Percentiles rank a stretch among this genome's conserved stretches.
These are phyloP conservation scores for Xiphophorus maculatus DNA, from an alignment of 2,113 vertebrate species.

Conservation along the genomic window DNA sequence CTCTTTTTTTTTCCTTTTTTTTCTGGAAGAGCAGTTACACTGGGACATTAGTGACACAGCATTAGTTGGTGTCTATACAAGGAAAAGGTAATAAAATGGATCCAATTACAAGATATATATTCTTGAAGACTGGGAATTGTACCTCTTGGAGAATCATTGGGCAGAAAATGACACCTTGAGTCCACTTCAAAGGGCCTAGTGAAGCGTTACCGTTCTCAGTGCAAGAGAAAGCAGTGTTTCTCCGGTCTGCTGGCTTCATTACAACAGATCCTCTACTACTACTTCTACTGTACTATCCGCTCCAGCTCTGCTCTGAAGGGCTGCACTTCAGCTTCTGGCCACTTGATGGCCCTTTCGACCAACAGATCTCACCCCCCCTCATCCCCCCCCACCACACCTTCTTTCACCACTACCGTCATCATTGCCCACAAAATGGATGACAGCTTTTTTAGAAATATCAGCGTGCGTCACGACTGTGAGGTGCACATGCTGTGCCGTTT, in stretches of 20 bases:
- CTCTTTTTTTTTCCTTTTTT: conserved; percentile 34
- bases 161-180: conserved; percentile 35
- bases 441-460: conserved; percentile 80
- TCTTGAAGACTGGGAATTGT: neutral
- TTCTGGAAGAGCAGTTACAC: neutral
- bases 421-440: conserved; percentile 84
- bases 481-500: conserved; percentile 78
- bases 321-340: conserved; percentile 64
- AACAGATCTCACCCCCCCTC: conserved; percentile 46
- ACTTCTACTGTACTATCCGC: neutral
- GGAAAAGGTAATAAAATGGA: conserved; percentile 19
- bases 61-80: conserved; percentile 29
- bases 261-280: conserved; percentile 10
- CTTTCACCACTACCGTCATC: conserved; percentile 69
- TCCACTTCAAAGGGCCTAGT: conserved; percentile 44
- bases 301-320: neutral
- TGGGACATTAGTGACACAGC: conserved; percentile 22
- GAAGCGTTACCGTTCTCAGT: conserved; percentile 48
- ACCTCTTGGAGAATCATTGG: conserved; percentile 13
- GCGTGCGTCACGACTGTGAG: conserved; percentile 80
- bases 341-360: conserved; percentile 78
- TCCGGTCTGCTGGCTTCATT: conserved; percentile 30
- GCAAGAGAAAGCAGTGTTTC: conserved; percentile 49
- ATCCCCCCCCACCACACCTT: conserved; percentile 3
- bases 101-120: conserved; percentile 5